phyloP scores from a whole-genome alignment of 1,140 invertebrate species.

The Drosophila orosa region DNA sequence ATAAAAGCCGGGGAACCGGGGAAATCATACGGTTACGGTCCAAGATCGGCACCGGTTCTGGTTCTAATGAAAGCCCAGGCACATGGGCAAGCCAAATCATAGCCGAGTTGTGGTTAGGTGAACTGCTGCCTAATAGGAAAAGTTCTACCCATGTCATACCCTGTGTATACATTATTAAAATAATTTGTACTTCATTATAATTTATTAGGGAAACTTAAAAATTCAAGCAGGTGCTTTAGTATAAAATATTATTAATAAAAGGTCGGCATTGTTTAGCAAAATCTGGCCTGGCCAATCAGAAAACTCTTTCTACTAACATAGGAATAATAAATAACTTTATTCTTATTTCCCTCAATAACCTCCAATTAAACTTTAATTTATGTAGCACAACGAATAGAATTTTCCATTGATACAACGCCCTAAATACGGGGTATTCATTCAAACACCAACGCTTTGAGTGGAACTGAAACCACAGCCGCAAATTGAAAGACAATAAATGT shows the following conservation, averaged over 20 bases:
- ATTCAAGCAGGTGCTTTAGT: not conserved
- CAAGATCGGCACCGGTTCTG: not conserved
- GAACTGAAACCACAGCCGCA: constrained; percentile 65
- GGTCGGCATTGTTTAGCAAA: too few species aligned
- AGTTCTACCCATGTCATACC: not conserved
- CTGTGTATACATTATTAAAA: not conserved
- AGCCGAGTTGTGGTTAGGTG: constrained; percentile 33
- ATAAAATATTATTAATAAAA: not conserved
- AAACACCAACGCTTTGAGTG: constrained; percentile 2
- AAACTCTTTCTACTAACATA: not conserved
- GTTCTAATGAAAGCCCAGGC: constrained; percentile 56
- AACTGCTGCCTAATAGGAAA: not conserved
- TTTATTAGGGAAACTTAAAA: not conserved
- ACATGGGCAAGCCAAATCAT: constrained; percentile 27
- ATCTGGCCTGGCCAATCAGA: not conserved
- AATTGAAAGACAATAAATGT: constrained; percentile 84
- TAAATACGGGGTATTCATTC: constrained; percentile 34
- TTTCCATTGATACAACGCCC: not conserved
- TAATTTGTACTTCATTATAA: not conserved
- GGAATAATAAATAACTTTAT: not conserved
- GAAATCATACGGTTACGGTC: constrained; percentile 47
- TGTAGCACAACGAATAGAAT: not conserved
- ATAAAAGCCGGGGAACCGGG: constrained; percentile 46
- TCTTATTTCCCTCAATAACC: not conserved
- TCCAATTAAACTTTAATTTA: not conserved